Percentiles rank a stretch among this genome's conserved stretches.
These are phyloP conservation scores for Xylota sylvarum DNA, from an alignment of 2,888 invertebrate species.

Conservation along the genomic window DNA sequence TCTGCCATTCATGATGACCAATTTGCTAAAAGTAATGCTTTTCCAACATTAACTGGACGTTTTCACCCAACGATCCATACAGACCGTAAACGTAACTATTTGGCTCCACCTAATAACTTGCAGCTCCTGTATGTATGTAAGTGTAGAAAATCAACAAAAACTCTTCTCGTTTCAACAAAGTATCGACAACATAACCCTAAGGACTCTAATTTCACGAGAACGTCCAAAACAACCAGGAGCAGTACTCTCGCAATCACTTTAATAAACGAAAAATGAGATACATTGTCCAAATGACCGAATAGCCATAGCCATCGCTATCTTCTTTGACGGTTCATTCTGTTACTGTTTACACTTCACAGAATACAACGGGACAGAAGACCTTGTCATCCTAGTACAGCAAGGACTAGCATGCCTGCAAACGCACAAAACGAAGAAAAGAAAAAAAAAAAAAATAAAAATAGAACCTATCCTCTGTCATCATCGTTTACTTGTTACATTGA, in stretches of 20 bases:
- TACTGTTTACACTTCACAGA: constrained; percentile 61
- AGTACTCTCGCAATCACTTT: constrained; percentile 48
- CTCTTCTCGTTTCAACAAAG: constrained; percentile 6
- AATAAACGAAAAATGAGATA: constrained; percentile 61
- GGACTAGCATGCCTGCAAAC: constrained; percentile 16
- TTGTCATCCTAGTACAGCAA: background rate
- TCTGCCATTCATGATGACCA: background rate
- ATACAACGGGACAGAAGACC: constrained; percentile 41
- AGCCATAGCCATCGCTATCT: constrained; percentile 35
- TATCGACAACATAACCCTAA: constrained; percentile 22
- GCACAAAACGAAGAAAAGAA: constrained; percentile 3
- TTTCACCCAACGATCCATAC: background rate
- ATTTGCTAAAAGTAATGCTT: background rate
- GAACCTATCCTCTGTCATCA: constrained; percentile 49
- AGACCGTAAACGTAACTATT: background rate
- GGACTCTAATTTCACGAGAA: constrained; percentile 34
- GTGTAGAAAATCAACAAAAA: background rate
- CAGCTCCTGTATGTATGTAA: background rate
- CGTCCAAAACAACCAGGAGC: constrained; percentile 26
- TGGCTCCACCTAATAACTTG: constrained; percentile 10
- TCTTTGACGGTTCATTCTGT: constrained; percentile 53
- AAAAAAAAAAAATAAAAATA: constrained; percentile 12
- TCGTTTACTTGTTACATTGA: constrained; percentile 68
- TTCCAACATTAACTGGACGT: background rate
- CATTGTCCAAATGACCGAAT: constrained; percentile 63